Evolutionary conservation across 2,888 invertebrate species (phyloP).

Genomic region (Leucoma salicis): DNA sequence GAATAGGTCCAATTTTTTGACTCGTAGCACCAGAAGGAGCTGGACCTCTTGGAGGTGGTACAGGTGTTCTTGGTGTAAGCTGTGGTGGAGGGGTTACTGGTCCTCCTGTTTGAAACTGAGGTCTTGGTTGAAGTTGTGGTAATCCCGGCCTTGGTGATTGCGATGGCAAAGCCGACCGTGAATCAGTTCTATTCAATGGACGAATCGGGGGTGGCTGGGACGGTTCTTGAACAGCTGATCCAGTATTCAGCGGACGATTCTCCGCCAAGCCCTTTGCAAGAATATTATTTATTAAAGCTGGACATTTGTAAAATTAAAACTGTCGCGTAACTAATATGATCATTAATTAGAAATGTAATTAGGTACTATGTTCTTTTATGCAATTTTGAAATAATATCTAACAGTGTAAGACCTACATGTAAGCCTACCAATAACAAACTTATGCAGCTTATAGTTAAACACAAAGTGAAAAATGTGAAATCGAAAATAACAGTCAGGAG

Average conservation of each 20-base stretch:
- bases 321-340: too few species aligned
- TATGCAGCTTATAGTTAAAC: too few species aligned
- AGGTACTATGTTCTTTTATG: too few species aligned
- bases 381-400: too few species aligned
- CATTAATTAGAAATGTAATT: too few species aligned
- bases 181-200: constrained; percentile 63
- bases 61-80: constrained; percentile 58
- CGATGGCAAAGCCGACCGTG: constrained; percentile 61
- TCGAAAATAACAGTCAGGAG: too few species aligned
- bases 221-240: constrained; percentile 45
- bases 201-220: constrained; percentile 53
- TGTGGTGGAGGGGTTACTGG: constrained; percentile 60
- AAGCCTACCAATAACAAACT: too few species aligned
- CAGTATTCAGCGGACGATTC: constrained; percentile 53
- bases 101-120: constrained; percentile 74
- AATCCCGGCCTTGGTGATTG: constrained; percentile 55
- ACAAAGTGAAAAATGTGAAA: too few species aligned
- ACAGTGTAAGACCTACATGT: too few species aligned
- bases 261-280: constrained; percentile 63
- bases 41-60: constrained; percentile 53
- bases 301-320: too few species aligned
- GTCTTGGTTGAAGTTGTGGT: constrained; percentile 54
- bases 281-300: too few species aligned
- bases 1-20: constrained; percentile 54
- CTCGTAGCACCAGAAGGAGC: constrained; percentile 51